These are phyloP conservation scores for Calonectris borealis DNA, from an alignment of 2,113 vertebrate species.

Conservation along the genomic window DNA sequence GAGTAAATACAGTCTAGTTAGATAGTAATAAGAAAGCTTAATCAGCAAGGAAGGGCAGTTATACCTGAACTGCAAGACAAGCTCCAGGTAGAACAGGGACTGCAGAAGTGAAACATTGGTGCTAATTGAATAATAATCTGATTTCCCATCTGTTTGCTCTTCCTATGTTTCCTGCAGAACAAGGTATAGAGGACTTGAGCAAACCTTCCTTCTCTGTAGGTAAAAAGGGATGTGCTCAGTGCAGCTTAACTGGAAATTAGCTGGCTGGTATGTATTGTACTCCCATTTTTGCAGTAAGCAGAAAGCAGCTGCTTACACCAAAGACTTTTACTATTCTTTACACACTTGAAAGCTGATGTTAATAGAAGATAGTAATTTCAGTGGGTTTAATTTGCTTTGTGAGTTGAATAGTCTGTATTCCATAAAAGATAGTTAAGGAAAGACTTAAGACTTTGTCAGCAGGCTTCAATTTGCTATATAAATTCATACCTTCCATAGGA, in stretches of 20 bases:
- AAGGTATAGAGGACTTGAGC: background rate
- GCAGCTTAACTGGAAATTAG: background rate
- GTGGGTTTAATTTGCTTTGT: background rate
- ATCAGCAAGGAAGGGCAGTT: background rate
- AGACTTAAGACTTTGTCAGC: background rate
- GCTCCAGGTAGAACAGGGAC: background rate
- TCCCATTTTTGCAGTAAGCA: background rate
- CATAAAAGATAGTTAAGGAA: background rate
- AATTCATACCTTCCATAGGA: background rate
- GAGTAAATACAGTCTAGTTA: background rate
- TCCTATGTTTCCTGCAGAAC: background rate
- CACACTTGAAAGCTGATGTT: background rate
- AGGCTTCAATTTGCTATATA: background rate
- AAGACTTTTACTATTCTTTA: background rate
- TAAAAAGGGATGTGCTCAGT: background rate
- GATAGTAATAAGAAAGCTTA: background rate
- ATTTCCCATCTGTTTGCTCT: background rate
- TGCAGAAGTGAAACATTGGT: background rate
- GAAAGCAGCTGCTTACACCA: background rate
- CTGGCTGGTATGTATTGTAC: background rate
- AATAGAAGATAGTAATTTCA: background rate
- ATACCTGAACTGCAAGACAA: background rate
- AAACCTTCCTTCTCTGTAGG: background rate
- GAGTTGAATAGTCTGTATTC: background rate
- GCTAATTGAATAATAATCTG: background rate